Base-by-base conservation (phyloP, 2,113 vertebrate genomes). In the Galbula dea region DNA sequence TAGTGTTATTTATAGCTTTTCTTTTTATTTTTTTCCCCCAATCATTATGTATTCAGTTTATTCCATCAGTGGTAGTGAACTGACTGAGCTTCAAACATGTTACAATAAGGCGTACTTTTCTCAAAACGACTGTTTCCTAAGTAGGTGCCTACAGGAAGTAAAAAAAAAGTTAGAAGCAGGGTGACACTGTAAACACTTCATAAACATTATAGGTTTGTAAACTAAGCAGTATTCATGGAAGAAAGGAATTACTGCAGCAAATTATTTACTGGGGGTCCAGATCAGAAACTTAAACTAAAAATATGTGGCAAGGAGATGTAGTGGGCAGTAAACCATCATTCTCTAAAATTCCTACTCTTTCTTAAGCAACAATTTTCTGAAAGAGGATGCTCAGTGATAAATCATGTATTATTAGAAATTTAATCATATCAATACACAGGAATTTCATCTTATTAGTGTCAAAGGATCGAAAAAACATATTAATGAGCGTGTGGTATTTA, bases 191-290 rank as follows among this genome's bases (percentile, higher is more conserved):
- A 74, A 88, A 52, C 5, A 11, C 11, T 61, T 68, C 7, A 54
- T 20, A 63, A 68, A 27, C 1, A 3, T 34, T 12, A 10, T 16
- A 6, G 2, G 2, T 48, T 80, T 73, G 8, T 32, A 72, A 80
- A 72, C 7, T 13, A 39, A 29, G n/a, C 51, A 14, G 45, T 10
- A 30, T 27, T n/a, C 39, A 22, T 3, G 8, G 30, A 90, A 48
- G 19, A 51, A 63, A 77, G 12, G 19, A 74, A 71, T 30, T 71
- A 24, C 9, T 27, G 24, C 19, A 43, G 3, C 6, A 59, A 86
- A 51, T 3, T 7, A 9, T 27, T 58, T 51, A 3, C 21, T 0
- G 0, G 12, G 12, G 39, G 2, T 3, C 5, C 18, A 46, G 34
- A 48, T 45, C 26, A 52, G 15, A 10, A 65, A 24, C 5, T 10